phyloP scores from a whole-genome alignment of 2,888 invertebrate genomes.

The Brenthis daphne region DNA sequence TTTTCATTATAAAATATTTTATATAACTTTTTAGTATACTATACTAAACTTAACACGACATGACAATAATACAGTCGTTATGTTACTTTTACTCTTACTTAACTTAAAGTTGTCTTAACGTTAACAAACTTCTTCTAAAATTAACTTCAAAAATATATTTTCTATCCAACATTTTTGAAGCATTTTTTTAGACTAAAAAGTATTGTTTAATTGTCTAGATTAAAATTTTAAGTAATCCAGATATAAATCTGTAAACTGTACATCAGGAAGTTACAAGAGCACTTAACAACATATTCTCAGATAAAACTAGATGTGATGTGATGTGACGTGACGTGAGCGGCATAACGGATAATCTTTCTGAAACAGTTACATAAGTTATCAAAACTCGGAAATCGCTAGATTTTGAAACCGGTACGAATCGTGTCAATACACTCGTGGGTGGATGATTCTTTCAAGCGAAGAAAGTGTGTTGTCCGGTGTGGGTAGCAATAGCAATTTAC shows the following conservation, averaged over 20 bases:
- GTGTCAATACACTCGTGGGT: constrained; percentile 72
- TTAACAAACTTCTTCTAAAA: no score
- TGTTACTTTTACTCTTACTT: neutral
- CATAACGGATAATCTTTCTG: constrained; percentile 37
- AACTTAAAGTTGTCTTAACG: no score
- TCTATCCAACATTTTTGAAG: no score
- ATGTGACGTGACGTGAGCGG: constrained; percentile 23
- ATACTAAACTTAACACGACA: no score
- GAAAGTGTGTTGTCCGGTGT: constrained; percentile 62
- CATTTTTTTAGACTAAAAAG: no score
- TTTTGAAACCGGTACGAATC: constrained; percentile 71
- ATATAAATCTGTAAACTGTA: neutral
- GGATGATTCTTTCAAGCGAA: constrained; percentile 70
- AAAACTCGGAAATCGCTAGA: constrained; percentile 63
- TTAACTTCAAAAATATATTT: no score
- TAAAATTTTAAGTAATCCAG: neutral
- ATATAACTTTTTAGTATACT: no score
- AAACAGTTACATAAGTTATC: constrained; percentile 62
- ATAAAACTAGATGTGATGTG: constrained; percentile 26
- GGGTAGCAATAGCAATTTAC: constrained; percentile 42
- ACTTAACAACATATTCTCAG: constrained; percentile 16
- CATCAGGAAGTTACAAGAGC: constrained; percentile 11
- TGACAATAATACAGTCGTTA: neutral
- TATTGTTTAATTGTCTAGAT: neutral
- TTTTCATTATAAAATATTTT: neutral